These are phyloP conservation scores for Nannoperca australis DNA, from an alignment of 2,797 vertebrate genomes.

Conservation along the genomic window DNA sequence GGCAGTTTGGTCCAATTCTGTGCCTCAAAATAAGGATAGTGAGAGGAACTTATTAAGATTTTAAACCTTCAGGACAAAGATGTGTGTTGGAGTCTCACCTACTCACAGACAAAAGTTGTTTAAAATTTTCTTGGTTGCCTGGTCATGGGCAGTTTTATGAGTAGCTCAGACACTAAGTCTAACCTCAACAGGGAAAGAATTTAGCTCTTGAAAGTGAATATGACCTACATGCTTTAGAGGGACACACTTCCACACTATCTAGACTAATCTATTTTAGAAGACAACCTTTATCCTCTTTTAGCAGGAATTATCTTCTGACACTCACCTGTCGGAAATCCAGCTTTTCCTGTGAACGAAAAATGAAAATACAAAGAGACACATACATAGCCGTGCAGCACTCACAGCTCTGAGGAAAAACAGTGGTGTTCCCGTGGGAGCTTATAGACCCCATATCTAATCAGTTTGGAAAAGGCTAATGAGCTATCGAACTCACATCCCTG, in stretches of 20 bases:
- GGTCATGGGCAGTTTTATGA: slow-evolving; percentile 16
- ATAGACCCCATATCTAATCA: slow-evolving; percentile 66
- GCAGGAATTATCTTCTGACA: slow-evolving; percentile 20
- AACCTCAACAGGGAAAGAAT: slow-evolving; percentile 44
- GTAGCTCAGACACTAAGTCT: slow-evolving; percentile 31
- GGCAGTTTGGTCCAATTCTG: slow-evolving; percentile 1
- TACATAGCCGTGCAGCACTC: slow-evolving; percentile 5
- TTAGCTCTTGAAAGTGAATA: slow-evolving; percentile 47
- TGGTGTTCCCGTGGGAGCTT: slow-evolving; percentile 31
- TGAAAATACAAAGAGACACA: neutral
- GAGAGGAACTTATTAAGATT: neutral
- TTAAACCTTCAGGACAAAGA: neutral
- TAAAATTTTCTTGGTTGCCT: neutral
- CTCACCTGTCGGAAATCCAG: slow-evolving; percentile 8
- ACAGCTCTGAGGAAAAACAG: slow-evolving; percentile 26
- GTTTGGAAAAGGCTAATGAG: slow-evolving; percentile 71
- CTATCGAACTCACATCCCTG: slow-evolving; percentile 56
- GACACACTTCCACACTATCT: slow-evolving; percentile 36
- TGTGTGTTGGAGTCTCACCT: neutral
- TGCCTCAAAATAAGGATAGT: slow-evolving; percentile 3
- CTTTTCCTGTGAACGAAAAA: slow-evolving; percentile 1
- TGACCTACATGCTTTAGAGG: slow-evolving; percentile 58
- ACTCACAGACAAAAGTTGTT: neutral
- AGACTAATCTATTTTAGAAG: slow-evolving; percentile 41
- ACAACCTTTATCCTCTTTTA: slow-evolving; percentile 18